These are phyloP conservation scores for Himantopus leucocephalus DNA, from an alignment of 2,113 vertebrate genomes.

Conservation along the genomic window DNA sequence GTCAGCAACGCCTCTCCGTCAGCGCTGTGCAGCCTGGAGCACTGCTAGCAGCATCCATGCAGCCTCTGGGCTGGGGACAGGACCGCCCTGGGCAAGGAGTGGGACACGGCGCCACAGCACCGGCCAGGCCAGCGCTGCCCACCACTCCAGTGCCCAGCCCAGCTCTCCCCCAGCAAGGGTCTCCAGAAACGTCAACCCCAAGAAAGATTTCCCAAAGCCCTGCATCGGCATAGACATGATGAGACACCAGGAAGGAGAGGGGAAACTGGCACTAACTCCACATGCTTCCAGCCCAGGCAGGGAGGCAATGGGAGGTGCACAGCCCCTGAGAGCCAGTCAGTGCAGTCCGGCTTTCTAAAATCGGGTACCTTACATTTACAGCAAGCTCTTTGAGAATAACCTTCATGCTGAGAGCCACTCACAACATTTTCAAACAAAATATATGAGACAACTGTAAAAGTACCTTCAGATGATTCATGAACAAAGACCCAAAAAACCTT, in stretches of 20 bases:
- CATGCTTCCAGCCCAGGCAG: not conserved
- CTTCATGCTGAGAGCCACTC: not conserved
- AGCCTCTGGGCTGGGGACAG: not conserved
- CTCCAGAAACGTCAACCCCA: not conserved
- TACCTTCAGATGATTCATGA: not conserved
- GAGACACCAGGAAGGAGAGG: not conserved
- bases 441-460: not conserved
- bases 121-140: not conserved
- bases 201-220: not conserved
- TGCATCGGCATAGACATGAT: accelerated
- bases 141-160: not conserved
- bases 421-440: not conserved
- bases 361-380: not conserved
- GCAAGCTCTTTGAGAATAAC: not conserved
- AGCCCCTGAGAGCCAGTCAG: not conserved
- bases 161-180: not conserved
- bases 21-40: not conserved
- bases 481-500: not conserved
- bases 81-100: too few relatives aligned
- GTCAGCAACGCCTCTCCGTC: not conserved
- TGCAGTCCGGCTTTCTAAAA: not conserved
- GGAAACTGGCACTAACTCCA: not conserved
- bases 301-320: not conserved
- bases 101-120: not conserved
- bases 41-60: not conserved